Conservation (phyloP, 2,113 vertebrate genomes). For the Lagenorhynchus albirostris region DNA sequence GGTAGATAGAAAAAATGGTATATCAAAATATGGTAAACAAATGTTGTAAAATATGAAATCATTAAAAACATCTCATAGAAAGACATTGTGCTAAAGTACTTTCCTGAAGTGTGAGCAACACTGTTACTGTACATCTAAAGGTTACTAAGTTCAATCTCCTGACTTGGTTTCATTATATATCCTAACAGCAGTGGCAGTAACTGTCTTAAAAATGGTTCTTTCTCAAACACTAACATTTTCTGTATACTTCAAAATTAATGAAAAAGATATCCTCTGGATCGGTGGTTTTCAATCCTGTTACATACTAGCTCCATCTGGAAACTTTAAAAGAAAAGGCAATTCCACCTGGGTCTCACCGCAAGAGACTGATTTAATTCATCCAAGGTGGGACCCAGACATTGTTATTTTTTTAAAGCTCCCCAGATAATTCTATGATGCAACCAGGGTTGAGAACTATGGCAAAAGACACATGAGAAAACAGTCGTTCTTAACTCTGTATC, state of each 20-base stretch:
- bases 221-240: not conserved
- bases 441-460: slow-evolving; percentile 39
- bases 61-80: slow-evolving; percentile 78
- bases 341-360: not conserved
- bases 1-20: slow-evolving; percentile 83
- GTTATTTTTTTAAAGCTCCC: not conserved
- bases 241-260: not conserved
- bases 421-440: not conserved
- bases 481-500: not conserved
- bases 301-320: not conserved
- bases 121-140: not conserved
- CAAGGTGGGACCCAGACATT: not conserved
- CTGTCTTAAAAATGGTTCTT: not conserved
- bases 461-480: slow-evolving; percentile 47
- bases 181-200: not conserved
- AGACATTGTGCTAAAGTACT: slow-evolving; percentile 77
- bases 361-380: not conserved
- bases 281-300: slow-evolving; percentile 8
- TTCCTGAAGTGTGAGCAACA: not conserved
- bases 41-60: slow-evolving; percentile 75
- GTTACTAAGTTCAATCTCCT: not conserved
- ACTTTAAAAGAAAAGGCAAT: slow-evolving; percentile 38
- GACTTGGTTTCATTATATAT: not conserved
- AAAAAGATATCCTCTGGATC: slow-evolving; percentile 35
- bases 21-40: slow-evolving; percentile 85